Percentiles rank a stretch among this genome's conserved stretches.
These are phyloP conservation scores for Morone chrysops DNA, from an alignment of 2,113 vertebrate species.

Conservation along the genomic window DNA sequence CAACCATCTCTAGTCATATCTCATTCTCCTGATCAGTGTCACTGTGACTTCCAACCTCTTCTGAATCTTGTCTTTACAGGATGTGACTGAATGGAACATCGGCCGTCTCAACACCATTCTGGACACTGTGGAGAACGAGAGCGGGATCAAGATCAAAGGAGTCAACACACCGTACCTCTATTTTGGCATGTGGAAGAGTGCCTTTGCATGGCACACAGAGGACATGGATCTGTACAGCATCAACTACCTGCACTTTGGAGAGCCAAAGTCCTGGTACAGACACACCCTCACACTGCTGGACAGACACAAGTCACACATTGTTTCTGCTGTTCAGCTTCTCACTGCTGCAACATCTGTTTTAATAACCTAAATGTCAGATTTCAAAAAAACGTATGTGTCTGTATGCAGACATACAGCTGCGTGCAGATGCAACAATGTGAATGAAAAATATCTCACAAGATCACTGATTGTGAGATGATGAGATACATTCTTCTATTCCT, in stretches of 20 bases:
- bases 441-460: background rate
- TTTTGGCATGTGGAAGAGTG: constrained; percentile 99
- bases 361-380: background rate
- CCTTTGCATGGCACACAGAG: constrained; percentile 97
- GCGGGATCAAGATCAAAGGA: constrained; percentile 94
- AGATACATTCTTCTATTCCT: background rate
- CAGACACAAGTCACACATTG: background rate
- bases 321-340: background rate
- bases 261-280: constrained; percentile 95
- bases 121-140: constrained; percentile 93
- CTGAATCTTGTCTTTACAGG: constrained; percentile 62
- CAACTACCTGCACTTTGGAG: constrained; percentile 97
- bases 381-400: background rate
- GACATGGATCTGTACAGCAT: constrained; percentile 99
- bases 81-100: constrained; percentile 94
- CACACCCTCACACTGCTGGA: background rate
- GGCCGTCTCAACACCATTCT: constrained; percentile 92
- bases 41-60: background rate
- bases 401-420: background rate
- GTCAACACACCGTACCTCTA: constrained; percentile 95
- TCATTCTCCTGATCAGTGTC: background rate
- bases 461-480: background rate
- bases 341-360: background rate
- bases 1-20: background rate
- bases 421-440: background rate